Evolutionary conservation across 2,113 vertebrate genomes (phyloP).

Genomic region (Limnothrissa miodon): DNA sequence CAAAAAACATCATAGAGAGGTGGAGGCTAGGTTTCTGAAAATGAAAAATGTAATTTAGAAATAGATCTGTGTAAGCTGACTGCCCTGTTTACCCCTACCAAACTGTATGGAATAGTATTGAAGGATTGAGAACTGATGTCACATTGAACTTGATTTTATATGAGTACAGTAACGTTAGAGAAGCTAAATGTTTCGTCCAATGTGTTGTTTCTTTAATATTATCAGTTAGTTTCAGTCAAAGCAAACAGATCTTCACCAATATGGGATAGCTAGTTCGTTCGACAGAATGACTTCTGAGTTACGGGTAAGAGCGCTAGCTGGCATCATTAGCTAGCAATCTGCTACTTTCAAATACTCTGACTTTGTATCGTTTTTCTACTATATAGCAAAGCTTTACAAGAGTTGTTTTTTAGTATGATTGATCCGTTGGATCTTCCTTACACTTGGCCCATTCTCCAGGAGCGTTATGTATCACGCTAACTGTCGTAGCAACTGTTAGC

Average conservation of each 20-base stretch:
- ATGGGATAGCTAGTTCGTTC: not conserved
- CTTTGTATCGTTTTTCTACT: not conserved
- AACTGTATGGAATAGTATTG: not conserved
- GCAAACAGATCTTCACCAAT: not conserved
- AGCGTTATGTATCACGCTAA: constrained; percentile 48
- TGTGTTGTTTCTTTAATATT: not conserved
- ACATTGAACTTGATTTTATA: not conserved
- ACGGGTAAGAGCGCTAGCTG: constrained; percentile 1
- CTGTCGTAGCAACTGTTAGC: constrained; percentile 65
- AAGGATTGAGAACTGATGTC: not conserved
- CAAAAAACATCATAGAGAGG: not conserved
- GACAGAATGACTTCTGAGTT: constrained; percentile 19
- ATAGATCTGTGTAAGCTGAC: not conserved
- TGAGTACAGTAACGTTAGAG: not conserved
- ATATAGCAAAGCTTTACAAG: not conserved
- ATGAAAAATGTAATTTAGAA: not conserved
- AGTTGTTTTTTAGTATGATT: not conserved
- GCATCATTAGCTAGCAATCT: constrained; percentile 16
- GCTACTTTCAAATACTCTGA: not conserved
- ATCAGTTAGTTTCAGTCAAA: not conserved
- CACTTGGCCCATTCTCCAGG: not conserved
- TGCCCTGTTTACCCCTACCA: not conserved
- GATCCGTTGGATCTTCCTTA: not conserved
- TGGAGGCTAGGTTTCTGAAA: not conserved
- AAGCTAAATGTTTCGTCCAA: not conserved